These are phyloP conservation scores for Aleiodes sp. DNA, from an alignment of 1,140 invertebrate genomes.

Conservation along the genomic window DNA sequence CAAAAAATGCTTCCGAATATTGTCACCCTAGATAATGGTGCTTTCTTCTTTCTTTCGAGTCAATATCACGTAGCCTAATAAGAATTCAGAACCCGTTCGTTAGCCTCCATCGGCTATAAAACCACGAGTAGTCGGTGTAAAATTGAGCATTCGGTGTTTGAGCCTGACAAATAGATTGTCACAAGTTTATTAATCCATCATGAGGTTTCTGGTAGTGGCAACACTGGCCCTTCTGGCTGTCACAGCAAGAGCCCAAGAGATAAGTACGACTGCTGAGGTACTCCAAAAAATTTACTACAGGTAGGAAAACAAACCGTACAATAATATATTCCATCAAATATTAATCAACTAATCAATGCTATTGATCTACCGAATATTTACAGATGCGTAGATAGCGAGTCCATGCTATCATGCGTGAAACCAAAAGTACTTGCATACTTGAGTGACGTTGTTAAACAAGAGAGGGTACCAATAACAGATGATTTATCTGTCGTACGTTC, in stretches of 20 bases:
- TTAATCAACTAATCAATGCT: no score
- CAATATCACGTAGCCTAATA: conserved; percentile 56
- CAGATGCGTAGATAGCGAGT: conserved; percentile 59
- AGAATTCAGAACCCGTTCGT: conserved; percentile 55
- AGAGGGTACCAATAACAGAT: conserved; percentile 77
- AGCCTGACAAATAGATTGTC: conserved; percentile 54
- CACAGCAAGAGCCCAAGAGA: conserved; percentile 41
- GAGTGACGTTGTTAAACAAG: conserved; percentile 71
- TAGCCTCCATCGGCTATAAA: conserved; percentile 58
- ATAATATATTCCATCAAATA: no score
- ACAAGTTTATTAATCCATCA: conserved; percentile 42
- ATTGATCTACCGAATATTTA: not conserved
- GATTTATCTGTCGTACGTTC: conserved; percentile 76
- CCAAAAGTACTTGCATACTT: conserved; percentile 80
- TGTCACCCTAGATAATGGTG: conserved; percentile 60
- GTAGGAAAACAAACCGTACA: no score
- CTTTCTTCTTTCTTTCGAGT: conserved; percentile 58
- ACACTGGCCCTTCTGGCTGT: conserved; percentile 46
- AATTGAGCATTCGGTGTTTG: conserved; percentile 60
- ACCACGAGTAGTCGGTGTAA: conserved; percentile 49
- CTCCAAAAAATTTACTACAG: conserved; percentile 59
- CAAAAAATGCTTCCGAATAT: not conserved
- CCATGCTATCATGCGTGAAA: conserved; percentile 72
- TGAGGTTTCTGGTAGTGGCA: conserved; percentile 51
- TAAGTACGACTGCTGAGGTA: conserved; percentile 51